Evolutionary conservation across 2,888 invertebrate species (phyloP).

Genomic region (Rambutsinella grinnellia): DNA sequence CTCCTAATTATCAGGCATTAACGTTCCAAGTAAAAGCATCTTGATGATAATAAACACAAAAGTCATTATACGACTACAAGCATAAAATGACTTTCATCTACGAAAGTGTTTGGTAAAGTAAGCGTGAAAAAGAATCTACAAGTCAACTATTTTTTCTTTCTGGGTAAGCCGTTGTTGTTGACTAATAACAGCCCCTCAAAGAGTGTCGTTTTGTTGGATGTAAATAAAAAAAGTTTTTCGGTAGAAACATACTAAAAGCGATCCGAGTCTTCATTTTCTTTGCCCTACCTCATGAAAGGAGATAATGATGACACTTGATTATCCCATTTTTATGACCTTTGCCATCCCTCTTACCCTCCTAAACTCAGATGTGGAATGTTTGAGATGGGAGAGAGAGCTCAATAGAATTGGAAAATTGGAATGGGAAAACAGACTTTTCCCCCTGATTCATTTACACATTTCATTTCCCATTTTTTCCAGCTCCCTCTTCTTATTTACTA

Average conservation of each 20-base stretch:
- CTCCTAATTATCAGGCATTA: too few relatives aligned
- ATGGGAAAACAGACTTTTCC: constrained; percentile 12
- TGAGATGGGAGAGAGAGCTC: not conserved
- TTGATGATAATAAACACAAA: too few relatives aligned
- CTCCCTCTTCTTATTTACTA: constrained; percentile 21
- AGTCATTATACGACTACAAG: too few relatives aligned
- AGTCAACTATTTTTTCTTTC: too few relatives aligned
- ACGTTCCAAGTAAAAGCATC: too few relatives aligned
- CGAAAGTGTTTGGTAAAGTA: too few relatives aligned
- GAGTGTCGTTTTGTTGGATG: not conserved
- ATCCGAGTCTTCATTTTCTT: constrained; percentile 13
- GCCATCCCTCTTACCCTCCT: constrained; percentile 10
- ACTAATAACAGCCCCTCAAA: too few relatives aligned
- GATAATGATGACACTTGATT: constrained; percentile 56
- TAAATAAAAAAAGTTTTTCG: not conserved
- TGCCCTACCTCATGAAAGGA: not conserved
- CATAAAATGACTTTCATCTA: too few relatives aligned
- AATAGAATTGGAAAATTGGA: constrained; percentile 41
- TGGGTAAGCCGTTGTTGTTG: too few relatives aligned
- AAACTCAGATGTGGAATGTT: too few relatives aligned
- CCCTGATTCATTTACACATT: constrained; percentile 36
- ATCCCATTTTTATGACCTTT: constrained; percentile 52
- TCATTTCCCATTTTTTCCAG: constrained; percentile 18
- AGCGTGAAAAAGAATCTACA: too few relatives aligned
- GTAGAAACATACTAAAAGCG: not conserved